Base-by-base conservation (phyloP, 2,113 vertebrate genomes). In the Cryptotis parvus region DNA sequence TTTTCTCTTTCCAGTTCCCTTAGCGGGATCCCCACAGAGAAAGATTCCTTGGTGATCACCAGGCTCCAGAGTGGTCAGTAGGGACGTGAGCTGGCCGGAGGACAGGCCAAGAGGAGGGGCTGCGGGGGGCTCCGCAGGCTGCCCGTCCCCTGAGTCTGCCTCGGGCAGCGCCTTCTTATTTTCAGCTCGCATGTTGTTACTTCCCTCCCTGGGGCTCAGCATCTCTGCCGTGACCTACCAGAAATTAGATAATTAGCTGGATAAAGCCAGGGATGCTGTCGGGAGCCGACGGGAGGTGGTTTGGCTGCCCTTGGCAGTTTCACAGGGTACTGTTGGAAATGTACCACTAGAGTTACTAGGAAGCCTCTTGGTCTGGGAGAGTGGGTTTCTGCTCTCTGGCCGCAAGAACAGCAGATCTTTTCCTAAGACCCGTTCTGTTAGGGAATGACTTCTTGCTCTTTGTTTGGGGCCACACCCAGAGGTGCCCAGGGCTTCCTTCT, bases 261-360 rank as follows among this genome's bases (percentile, higher is more conserved):
- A 86, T 92, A 81, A 97, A 97, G 91, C 94, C 0, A 91, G 93
- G 89, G 95, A 96, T 97, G 95, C 95, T 96, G 86, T 94, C 93
- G 96, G 94, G 96, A 97, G 94, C 96, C 97, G 95, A 97, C 97
- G 97, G 97, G 94, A 97, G 98, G 97, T 95, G 96, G 92, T 94
- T 95, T 97, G 96, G 97, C 96, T 97, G 93, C 87, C 90, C 82
- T 90, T 97, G 97, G 97, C 96, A 96, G 86, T 97, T 97, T 96
- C 97, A 97, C 93, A 96, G 94, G 95, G 75, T 95, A 45, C 97
- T 95, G 97, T 97, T 97, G 95, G 96, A 97, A 97, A 89, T 0
- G 2, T 90, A 96, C 93, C 80, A 73, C 63, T 55, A 92, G 84
- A 97, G 94, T 97, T 96, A 94, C 91, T 95, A 49, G 97, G 92